Conservation (phyloP, 2,113 vertebrate genomes). For the Anthoscopus minutus region DNA sequence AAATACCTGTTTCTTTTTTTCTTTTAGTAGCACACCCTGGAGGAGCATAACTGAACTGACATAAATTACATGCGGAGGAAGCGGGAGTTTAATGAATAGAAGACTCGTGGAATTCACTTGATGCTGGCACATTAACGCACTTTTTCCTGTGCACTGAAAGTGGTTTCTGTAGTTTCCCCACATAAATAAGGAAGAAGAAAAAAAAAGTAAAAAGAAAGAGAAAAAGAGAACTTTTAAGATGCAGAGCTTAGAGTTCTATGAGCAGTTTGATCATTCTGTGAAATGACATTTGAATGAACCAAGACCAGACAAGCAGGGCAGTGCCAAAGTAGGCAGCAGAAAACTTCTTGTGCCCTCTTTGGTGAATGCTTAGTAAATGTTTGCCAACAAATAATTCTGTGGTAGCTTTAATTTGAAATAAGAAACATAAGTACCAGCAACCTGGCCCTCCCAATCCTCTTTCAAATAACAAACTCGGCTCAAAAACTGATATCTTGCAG, state of each 20-base stretch:
- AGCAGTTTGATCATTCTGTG: neutral
- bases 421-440: neutral
- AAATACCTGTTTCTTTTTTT: constrained; percentile 50
- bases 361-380: neutral
- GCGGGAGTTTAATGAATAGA: constrained; percentile 70
- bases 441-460: neutral
- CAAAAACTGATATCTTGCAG: neutral
- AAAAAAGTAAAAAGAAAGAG: neutral
- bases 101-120: constrained; percentile 75
- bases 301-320: constrained; percentile 2
- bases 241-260: neutral
- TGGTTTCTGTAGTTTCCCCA: constrained; percentile 59
- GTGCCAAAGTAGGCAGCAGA: neutral
- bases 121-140: constrained; percentile 76
- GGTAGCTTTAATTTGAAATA: neutral
- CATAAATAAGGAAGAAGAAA: neutral
- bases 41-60: constrained; percentile 70
- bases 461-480: neutral
- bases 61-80: constrained; percentile 73
- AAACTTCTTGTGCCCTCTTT: neutral
- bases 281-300: constrained; percentile 2
- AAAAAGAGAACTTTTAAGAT: constrained; percentile 2
- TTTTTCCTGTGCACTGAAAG: constrained; percentile 59
- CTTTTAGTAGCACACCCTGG: constrained; percentile 73
- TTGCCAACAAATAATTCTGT: neutral